A percentile compares a stretch with the other conserved stretches of the same genome.
Conservation (phyloP, 2,797 vertebrate species). For the Rhyacichthys aspro region DNA sequence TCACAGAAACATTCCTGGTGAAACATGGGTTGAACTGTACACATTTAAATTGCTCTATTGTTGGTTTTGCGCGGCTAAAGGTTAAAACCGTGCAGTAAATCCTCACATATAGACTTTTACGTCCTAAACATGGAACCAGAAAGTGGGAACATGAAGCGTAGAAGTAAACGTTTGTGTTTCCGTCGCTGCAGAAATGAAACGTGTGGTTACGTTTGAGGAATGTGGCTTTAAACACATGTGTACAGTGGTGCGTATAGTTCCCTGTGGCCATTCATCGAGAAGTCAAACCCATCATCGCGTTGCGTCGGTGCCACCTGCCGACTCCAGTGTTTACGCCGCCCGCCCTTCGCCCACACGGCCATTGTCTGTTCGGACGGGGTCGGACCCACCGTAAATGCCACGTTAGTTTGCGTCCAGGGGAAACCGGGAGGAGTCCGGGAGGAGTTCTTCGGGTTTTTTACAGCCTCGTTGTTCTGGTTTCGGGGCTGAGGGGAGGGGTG, state of each 20-base stretch:
- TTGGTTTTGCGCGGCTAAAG: too few relatives aligned
- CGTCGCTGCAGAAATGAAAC: too few relatives aligned
- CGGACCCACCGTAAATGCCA: slow-evolving; percentile 28
- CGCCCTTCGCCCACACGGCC: slow-evolving; percentile 32
- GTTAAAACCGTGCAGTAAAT: too few relatives aligned
- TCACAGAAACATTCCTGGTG: too few relatives aligned
- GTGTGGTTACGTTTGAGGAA: slow-evolving; percentile 4
- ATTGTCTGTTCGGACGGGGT: slow-evolving; percentile 36
- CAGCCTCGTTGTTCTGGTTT: too few relatives aligned
- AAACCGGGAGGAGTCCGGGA: too few relatives aligned
- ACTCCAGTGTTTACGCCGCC: slow-evolving; percentile 53
- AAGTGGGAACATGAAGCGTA: neutral
- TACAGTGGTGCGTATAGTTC: neutral
- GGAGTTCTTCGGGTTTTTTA: too few relatives aligned
- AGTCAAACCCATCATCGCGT: slow-evolving; percentile 28
- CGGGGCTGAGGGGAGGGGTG: too few relatives aligned
- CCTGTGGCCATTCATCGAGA: slow-evolving; percentile 36
- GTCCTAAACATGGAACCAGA: slow-evolving; percentile 4
- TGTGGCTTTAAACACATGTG: slow-evolving; percentile 2
- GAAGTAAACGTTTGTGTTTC: neutral
- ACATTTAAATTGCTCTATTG: too few relatives aligned
- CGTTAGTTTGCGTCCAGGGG: neutral
- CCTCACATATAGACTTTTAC: too few relatives aligned
- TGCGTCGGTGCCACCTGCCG: slow-evolving; percentile 50
- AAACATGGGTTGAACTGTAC: too few relatives aligned